Evolutionary conservation across 2,888 invertebrate species (phyloP), one percentile per base, ranked within the genome.

Genomic region (Plebejus melissa): DNA sequence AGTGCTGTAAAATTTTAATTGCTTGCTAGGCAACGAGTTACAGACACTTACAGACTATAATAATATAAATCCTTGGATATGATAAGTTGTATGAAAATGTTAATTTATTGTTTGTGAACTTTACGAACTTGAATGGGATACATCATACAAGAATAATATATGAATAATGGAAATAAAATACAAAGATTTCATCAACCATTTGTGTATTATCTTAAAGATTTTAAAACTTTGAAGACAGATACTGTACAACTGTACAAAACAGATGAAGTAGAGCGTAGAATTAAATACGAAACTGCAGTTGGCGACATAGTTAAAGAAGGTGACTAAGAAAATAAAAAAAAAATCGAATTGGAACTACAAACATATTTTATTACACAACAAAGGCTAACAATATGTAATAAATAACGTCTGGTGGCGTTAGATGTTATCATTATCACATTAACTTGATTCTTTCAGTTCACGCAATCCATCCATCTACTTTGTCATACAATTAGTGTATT

Each of bases 381-480:
- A 65, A 65, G 65, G 11, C 65, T 65, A 36, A 65, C 65, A 65
- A 65, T 65, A 65, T 65, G 65, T 65, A 65, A 65, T 65, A 65
- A 65, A 65, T 65, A 65, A 65, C 65, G 65, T 65, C 65, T 16
- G 65, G 65, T 65, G 65, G 65, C 65, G 32, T 65, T 65, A 65
- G 65, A 65, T 65, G 65, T 70, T 70, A 71, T 71, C 46, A 46
- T 71, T 71, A 71, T 71, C 46, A 71, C 71, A 71, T 71, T 71
- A 71, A 71, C 71, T 71, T 71, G 41, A 46, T 28, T 71, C 41
- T 22, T 71, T 22, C 41, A 22, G 71, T 71, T 71, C 71, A 41
- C 71, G 71, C 72, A 32, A 54, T 72, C 50, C 72, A 50, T 50
- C 72, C 72, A 50, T 72, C 72, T 54, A 72, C 50, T 54, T 7